phyloP scores from a whole-genome alignment of 2,113 vertebrate species.

The Larimichthys polyactis region DNA sequence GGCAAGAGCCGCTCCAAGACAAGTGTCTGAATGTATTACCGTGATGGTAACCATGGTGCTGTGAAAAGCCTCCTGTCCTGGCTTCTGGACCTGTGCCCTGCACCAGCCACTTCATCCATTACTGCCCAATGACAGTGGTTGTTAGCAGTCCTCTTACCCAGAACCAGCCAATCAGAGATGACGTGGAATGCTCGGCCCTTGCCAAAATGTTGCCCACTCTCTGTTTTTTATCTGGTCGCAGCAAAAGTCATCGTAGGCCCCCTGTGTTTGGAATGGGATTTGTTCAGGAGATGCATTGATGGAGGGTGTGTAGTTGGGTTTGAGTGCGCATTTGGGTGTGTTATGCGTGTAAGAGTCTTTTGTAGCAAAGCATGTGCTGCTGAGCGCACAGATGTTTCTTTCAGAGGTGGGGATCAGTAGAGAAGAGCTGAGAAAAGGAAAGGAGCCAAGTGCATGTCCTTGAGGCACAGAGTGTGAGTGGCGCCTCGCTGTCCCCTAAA shows the following conservation, averaged over 20 bases:
- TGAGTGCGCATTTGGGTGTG: constrained; percentile 28
- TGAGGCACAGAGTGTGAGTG: constrained; percentile 65
- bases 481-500: constrained; percentile 66
- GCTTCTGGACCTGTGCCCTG: constrained; percentile 62
- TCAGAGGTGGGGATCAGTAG: constrained; percentile 44
- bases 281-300: constrained; percentile 21
- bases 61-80: constrained; percentile 67
- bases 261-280: constrained; percentile 46
- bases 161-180: constrained; percentile 62
- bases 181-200: neutral
- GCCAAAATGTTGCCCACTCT: constrained; percentile 54
- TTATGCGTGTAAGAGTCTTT: constrained; percentile 17
- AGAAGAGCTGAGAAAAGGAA: constrained; percentile 57
- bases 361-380: constrained; percentile 38
- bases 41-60: constrained; percentile 81
- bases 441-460: constrained; percentile 68
- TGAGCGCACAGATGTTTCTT: constrained; percentile 77
- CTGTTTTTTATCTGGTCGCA: constrained; percentile 60
- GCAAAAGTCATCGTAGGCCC: constrained; percentile 55
- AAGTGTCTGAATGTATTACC: constrained; percentile 79
- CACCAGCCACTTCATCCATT: constrained; percentile 67
- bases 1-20: constrained; percentile 68
- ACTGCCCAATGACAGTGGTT: constrained; percentile 62
- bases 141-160: constrained; percentile 44
- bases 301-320: constrained; percentile 18